Percentiles rank a stretch among this genome's conserved stretches.
Evolutionary conservation across 2,888 invertebrate genomes (phyloP).

Genomic region (Corythucha ciliata): DNA sequence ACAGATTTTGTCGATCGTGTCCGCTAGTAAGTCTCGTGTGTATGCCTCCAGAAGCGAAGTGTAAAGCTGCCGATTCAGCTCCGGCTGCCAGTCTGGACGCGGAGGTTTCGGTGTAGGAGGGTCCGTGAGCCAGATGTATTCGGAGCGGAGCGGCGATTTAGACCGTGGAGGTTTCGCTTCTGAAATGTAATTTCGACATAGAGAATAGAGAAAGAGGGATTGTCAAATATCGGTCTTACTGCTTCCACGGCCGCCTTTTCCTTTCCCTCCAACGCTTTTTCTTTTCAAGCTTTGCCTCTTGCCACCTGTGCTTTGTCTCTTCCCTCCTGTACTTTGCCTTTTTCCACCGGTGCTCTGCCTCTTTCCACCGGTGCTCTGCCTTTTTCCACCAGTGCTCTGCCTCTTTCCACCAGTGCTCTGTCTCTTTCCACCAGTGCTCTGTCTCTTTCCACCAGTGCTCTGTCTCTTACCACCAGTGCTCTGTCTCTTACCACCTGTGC

Average conservation of each 20-base stretch:
- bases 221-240: too few species aligned
- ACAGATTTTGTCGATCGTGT: slow-evolving; percentile 17
- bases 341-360: slow-evolving; percentile 2
- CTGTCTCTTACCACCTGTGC: slow-evolving; percentile 3
- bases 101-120: too few species aligned
- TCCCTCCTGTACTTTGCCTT: slow-evolving; percentile 11
- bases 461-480: not conserved
- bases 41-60: slow-evolving; percentile 16
- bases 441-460: not conserved
- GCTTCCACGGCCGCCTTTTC: slow-evolving; percentile 4
- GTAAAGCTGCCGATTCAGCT: slow-evolving; percentile 5
- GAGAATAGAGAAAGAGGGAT: too few species aligned
- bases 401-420: slow-evolving; percentile 14
- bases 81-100: too few species aligned
- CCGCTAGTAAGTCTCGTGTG: slow-evolving; percentile 8
- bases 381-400: slow-evolving; percentile 9
- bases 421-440: not conserved
- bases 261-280: not conserved
- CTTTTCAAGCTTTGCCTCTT: not conserved
- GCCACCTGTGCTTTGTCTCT: not conserved
- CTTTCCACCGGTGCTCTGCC: not conserved
- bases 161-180: not conserved
- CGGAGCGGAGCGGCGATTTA: not conserved
- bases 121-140: slow-evolving; percentile 20
- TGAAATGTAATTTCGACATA: not conserved